phyloP scores from a whole-genome alignment of 2,888 invertebrate species.

The Liopterus haemorrhoidalis region DNA sequence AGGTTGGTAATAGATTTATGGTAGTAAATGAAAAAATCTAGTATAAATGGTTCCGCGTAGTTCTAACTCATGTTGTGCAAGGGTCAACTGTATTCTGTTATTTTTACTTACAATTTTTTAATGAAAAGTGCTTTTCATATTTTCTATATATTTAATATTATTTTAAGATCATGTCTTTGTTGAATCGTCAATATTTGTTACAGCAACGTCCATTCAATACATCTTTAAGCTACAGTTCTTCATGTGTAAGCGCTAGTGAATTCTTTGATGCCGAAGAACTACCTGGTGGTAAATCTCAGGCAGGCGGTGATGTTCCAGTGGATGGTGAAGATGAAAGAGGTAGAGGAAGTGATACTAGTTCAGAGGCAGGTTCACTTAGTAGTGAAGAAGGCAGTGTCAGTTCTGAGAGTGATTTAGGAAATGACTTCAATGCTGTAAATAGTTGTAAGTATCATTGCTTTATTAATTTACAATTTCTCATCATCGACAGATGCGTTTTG shows the following conservation, averaged over 20 bases:
- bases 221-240: conserved; percentile 69
- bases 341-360: conserved; percentile 57
- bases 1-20: too few species aligned
- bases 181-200: conserved; percentile 26
- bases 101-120: too few species aligned
- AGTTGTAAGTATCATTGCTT: conserved; percentile 35
- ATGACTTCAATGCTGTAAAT: conserved; percentile 45
- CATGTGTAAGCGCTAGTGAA: conserved; percentile 68
- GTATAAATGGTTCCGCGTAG: too few species aligned
- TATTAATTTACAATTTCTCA: not conserved
- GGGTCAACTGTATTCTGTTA: conserved; percentile 12
- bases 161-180: not conserved
- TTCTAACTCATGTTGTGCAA: too few species aligned
- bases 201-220: conserved; percentile 53
- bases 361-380: conserved; percentile 63
- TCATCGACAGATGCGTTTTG: conserved; percentile 2
- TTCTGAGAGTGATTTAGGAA: conserved; percentile 55
- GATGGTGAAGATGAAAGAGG: conserved; percentile 45
- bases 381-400: conserved; percentile 59
- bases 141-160: too few species aligned
- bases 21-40: too few species aligned
- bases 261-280: conserved; percentile 76
- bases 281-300: conserved; percentile 28
- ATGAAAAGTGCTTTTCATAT: conserved; percentile 4
- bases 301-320: conserved; percentile 27